Evolutionary conservation across 2,113 vertebrate species (phyloP).

Genomic region (Ammodytes marinus): DNA sequence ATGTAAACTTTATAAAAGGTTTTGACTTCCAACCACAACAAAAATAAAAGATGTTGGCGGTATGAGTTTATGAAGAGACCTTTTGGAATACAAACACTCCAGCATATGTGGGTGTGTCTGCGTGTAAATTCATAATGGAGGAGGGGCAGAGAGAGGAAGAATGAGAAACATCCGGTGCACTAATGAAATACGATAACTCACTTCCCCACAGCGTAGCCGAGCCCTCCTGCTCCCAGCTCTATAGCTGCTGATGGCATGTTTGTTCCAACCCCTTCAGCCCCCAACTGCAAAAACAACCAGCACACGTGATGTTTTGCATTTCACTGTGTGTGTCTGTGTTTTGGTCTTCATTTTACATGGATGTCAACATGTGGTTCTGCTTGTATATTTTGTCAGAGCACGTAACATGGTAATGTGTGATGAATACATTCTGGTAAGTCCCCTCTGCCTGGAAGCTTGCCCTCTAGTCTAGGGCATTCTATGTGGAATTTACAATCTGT

Average conservation of each 20-base stretch:
- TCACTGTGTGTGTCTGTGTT: background rate
- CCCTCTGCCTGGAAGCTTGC: slow-evolving; percentile 6
- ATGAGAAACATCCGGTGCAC: slow-evolving; percentile 60
- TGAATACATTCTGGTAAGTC: slow-evolving; percentile 14
- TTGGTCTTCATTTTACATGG: background rate
- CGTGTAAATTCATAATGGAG: slow-evolving; percentile 25
- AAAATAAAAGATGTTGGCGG: background rate
- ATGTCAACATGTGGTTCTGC: background rate
- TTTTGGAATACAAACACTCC: background rate
- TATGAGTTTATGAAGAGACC: background rate
- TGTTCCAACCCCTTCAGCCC: background rate
- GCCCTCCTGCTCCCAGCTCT: slow-evolving; percentile 34
- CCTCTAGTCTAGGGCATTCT: slow-evolving; percentile 8
- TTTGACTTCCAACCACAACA: background rate
- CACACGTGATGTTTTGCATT: background rate
- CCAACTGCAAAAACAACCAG: background rate
- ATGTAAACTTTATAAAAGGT: background rate
- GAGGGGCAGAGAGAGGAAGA: slow-evolving; percentile 22
- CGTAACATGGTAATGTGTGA: background rate
- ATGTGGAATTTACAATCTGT: slow-evolving; percentile 59
- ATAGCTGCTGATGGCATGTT: slow-evolving; percentile 27
- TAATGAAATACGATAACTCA: slow-evolving; percentile 74
- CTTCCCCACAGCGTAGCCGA: slow-evolving; percentile 11
- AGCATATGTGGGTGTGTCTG: slow-evolving; percentile 2
- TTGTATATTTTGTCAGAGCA: background rate